phyloP scores from a whole-genome alignment of 2,888 invertebrate genomes.

The Synanthedon formicaeformis region DNA sequence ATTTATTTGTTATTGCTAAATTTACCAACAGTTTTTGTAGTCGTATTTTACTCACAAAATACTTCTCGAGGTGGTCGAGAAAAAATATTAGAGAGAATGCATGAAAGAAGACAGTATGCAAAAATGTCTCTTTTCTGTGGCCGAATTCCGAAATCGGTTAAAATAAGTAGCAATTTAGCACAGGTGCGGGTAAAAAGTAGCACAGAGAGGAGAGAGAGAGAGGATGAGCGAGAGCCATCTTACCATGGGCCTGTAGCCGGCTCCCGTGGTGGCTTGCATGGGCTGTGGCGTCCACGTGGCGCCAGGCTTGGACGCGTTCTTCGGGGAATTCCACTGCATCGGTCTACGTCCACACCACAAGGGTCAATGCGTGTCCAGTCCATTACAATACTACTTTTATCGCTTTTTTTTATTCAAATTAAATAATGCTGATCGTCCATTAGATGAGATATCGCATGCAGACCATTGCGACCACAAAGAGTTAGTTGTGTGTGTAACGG shows the following conservation, averaged over 20 bases:
- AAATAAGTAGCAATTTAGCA: too few species aligned
- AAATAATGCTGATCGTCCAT: neutral
- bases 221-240: constrained; percentile 23
- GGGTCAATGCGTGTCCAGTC: neutral
- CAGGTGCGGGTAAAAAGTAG: neutral
- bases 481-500: too few species aligned
- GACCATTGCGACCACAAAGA: too few species aligned
- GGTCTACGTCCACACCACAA: constrained; percentile 65
- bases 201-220: neutral
- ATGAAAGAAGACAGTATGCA: too few species aligned
- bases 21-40: too few species aligned
- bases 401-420: neutral
- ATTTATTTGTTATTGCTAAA: too few species aligned
- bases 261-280: constrained; percentile 89
- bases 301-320: constrained; percentile 85
- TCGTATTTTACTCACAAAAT: too few species aligned
- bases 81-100: too few species aligned
- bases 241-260: constrained; percentile 90
- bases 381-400: neutral
- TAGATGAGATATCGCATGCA: too few species aligned
- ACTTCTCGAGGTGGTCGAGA: too few species aligned
- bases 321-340: constrained; percentile 92
- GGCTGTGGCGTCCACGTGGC: constrained; percentile 88
- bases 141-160: constrained; percentile 1
- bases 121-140: too few species aligned